Evolutionary conservation across 2,888 invertebrate genomes (phyloP).

Genomic region (Drosophila mercatorum): DNA sequence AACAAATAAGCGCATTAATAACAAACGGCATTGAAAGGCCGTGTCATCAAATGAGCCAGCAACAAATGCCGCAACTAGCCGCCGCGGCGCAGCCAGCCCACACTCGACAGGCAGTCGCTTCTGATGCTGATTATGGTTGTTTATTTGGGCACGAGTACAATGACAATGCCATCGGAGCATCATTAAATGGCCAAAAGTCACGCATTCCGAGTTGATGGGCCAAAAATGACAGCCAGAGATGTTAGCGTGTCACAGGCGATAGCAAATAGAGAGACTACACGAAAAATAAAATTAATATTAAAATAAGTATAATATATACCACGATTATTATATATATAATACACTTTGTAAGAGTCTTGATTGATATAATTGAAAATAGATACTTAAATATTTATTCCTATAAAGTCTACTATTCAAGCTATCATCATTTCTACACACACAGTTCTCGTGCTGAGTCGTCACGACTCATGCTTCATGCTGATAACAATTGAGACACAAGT

Average conservation of each 20-base stretch:
- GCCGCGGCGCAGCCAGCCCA: neutral
- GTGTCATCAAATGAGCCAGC: conserved; percentile 75
- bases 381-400: neutral
- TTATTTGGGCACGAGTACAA: conserved; percentile 65
- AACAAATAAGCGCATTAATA: conserved; percentile 76
- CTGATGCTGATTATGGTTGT: conserved; percentile 70
- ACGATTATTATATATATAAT: too few species aligned
- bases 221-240: conserved; percentile 42
- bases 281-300: too few species aligned
- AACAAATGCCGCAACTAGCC: conserved; percentile 30
- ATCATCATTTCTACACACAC: neutral
- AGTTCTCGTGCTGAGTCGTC: neutral
- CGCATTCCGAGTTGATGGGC: conserved; percentile 69
- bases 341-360: too few species aligned
- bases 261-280: too few species aligned
- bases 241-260: neutral
- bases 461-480: neutral
- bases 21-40: conserved; percentile 73
- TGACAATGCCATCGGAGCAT: conserved; percentile 73
- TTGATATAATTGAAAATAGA: too few species aligned
- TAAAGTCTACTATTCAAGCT: neutral
- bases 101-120: conserved; percentile 10
- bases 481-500: conserved; percentile 54
- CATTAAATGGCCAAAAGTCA: conserved; percentile 80
- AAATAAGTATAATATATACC: too few species aligned